These are phyloP conservation scores for Eulemur rufifrons DNA, from an alignment of 2,113 vertebrate species.

Conservation along the genomic window DNA sequence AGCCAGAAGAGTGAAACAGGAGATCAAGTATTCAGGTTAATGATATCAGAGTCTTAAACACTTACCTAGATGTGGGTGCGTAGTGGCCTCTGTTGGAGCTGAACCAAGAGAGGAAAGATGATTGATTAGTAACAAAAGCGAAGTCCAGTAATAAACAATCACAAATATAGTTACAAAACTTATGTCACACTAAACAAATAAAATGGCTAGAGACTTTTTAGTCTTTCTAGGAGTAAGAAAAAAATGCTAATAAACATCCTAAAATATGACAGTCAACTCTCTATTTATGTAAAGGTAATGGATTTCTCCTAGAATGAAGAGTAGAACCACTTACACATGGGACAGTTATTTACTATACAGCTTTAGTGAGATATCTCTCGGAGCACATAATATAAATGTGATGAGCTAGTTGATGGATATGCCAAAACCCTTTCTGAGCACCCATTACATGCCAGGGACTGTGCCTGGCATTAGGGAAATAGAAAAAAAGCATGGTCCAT, in stretches of 20 bases:
- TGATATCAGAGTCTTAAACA: constrained; percentile 54
- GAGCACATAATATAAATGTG: not conserved
- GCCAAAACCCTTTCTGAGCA: not conserved
- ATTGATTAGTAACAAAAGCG: not conserved
- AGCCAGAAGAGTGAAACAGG: not conserved
- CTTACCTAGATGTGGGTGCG: constrained; percentile 93
- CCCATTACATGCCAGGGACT: not conserved
- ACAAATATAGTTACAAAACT: not conserved
- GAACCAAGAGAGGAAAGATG: constrained; percentile 56
- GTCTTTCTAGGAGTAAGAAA: not conserved
- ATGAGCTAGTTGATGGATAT: not conserved
- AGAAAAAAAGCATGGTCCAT: not conserved
- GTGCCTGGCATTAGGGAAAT: not conserved
- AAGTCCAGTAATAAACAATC: not conserved
- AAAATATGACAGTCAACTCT: not conserved
- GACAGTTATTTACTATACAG: not conserved
- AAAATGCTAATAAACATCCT: not conserved
- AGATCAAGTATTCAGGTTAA: not conserved
- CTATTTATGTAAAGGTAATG: not conserved
- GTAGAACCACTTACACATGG: not conserved
- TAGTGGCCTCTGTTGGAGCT: constrained; percentile 95
- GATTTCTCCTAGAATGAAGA: not conserved
- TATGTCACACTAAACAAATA: not conserved
- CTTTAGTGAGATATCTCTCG: not conserved
- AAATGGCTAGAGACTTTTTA: not conserved